Evolutionary conservation across 2,113 vertebrate species (phyloP).

Genomic region (Microtus montanus): DNA sequence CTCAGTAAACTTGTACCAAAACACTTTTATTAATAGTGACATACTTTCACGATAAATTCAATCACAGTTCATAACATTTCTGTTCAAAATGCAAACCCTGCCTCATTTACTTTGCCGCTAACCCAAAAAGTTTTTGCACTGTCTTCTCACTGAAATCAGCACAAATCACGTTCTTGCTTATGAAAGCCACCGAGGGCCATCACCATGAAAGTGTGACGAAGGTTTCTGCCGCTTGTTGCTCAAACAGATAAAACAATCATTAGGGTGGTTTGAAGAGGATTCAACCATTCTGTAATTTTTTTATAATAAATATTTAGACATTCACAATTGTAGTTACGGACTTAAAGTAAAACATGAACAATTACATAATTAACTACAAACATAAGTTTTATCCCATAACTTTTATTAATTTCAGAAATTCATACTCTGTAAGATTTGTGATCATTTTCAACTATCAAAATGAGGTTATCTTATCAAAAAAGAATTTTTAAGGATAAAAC

Average conservation of each 20-base stretch:
- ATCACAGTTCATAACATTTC: slow-evolving; percentile 95
- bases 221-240: slow-evolving; percentile 90
- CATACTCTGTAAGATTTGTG: slow-evolving; percentile 57
- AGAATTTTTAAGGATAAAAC: slow-evolving; percentile 78
- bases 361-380: slow-evolving; percentile 84
- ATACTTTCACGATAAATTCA: slow-evolving; percentile 98
- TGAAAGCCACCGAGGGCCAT: slow-evolving; percentile 91
- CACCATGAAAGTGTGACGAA: slow-evolving; percentile 89
- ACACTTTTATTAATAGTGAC: slow-evolving; percentile 97
- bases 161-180: slow-evolving; percentile 91
- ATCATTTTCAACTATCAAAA: slow-evolving; percentile 81
- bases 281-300: slow-evolving; percentile 86
- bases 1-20: slow-evolving; percentile 91
- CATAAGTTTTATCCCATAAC: slow-evolving; percentile 73
- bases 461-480: slow-evolving; percentile 79
- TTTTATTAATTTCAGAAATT: slow-evolving; percentile 71
- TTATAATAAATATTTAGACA: slow-evolving; percentile 88
- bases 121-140: slow-evolving; percentile 92
- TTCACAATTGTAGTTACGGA: slow-evolving; percentile 78
- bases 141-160: slow-evolving; percentile 93
- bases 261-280: slow-evolving; percentile 81
- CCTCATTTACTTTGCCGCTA: slow-evolving; percentile 92
- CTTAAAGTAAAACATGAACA: slow-evolving; percentile 79
- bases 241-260: slow-evolving; percentile 67
- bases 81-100: slow-evolving; percentile 93